Evolutionary conservation across 1,140 invertebrate species (phyloP).

Genomic region (Magallana angulata): DNA sequence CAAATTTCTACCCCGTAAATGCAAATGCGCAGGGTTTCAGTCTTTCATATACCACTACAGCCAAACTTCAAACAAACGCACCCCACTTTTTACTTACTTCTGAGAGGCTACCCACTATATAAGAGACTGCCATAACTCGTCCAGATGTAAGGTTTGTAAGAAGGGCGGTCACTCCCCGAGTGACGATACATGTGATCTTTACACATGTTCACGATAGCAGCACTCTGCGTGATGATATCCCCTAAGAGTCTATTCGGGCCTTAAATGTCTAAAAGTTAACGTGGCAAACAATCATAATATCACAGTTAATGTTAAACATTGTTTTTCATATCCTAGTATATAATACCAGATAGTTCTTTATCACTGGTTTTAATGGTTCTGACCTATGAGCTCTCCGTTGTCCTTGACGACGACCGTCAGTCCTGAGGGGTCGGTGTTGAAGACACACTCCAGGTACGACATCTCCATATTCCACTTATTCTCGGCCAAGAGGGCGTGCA

Average conservation of each 20-base stretch:
- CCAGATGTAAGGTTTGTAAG: slow-evolving; percentile 1
- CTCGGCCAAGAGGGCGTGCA: slow-evolving; percentile 59
- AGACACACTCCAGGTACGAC: slow-evolving; percentile 65
- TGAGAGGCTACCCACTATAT: not conserved
- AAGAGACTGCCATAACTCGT: not conserved
- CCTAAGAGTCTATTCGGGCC: too few relatives aligned
- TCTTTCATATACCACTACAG: slow-evolving; percentile 11
- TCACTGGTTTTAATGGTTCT: too few relatives aligned
- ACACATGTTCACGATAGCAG: not conserved
- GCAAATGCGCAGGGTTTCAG: not conserved
- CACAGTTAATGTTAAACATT: too few relatives aligned
- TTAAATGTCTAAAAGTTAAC: too few relatives aligned
- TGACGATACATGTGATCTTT: not conserved
- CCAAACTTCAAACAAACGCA: not conserved
- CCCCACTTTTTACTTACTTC: not conserved
- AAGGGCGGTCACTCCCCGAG: not conserved
- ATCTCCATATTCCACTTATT: slow-evolving; percentile 69
- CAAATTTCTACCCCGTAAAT: not conserved
- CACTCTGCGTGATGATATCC: too few relatives aligned
- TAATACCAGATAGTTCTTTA: too few relatives aligned
- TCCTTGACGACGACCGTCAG: slow-evolving; percentile 63
- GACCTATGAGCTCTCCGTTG: slow-evolving; percentile 63
- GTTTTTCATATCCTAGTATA: too few relatives aligned
- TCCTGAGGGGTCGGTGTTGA: slow-evolving; percentile 65
- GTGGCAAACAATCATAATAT: too few relatives aligned